Evolutionary conservation across 2,113 vertebrate species (phyloP).

Genomic region (Sebastes fasciatus): DNA sequence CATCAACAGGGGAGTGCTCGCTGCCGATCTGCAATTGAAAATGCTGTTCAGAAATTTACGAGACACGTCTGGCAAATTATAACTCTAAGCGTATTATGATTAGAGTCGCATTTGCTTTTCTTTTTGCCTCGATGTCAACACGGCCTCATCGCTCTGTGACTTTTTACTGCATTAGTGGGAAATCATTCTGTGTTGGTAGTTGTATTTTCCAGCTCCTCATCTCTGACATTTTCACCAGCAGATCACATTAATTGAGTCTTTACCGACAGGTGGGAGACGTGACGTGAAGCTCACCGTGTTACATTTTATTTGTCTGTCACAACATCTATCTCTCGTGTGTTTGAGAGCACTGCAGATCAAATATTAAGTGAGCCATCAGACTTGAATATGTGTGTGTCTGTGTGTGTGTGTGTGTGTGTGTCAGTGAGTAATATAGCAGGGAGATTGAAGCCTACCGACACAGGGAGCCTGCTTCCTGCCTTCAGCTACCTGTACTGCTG

Average conservation of each 20-base stretch:
- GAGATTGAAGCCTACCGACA: constrained; percentile 81
- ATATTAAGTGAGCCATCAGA: neutral
- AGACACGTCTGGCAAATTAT: neutral
- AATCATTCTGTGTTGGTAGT: constrained; percentile 10
- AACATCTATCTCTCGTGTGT: neutral
- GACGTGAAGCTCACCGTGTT: neutral
- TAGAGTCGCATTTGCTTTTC: constrained; percentile 4
- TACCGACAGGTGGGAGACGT: neutral
- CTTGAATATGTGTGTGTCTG: neutral
- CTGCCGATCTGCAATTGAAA: constrained; percentile 41
- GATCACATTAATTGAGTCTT: constrained; percentile 29
- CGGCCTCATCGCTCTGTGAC: constrained; percentile 6
- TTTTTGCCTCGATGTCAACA: constrained; percentile 14
- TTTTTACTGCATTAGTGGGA: neutral
- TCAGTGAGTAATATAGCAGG: constrained; percentile 92
- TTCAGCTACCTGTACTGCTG: constrained; percentile 93
- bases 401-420: constrained; percentile 55
- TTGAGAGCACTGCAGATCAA: constrained; percentile 19
- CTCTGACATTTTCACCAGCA: constrained; percentile 23
- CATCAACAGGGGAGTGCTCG: constrained; percentile 4
- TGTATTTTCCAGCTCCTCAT: constrained; percentile 17
- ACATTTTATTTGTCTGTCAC: constrained; percentile 22
- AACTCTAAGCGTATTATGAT: neutral
- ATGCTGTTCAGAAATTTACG: constrained; percentile 13
- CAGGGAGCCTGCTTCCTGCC: constrained; percentile 88